Evolutionary conservation across 2,797 vertebrate species (phyloP).

Genomic region (Arremon aurantiirostris): DNA sequence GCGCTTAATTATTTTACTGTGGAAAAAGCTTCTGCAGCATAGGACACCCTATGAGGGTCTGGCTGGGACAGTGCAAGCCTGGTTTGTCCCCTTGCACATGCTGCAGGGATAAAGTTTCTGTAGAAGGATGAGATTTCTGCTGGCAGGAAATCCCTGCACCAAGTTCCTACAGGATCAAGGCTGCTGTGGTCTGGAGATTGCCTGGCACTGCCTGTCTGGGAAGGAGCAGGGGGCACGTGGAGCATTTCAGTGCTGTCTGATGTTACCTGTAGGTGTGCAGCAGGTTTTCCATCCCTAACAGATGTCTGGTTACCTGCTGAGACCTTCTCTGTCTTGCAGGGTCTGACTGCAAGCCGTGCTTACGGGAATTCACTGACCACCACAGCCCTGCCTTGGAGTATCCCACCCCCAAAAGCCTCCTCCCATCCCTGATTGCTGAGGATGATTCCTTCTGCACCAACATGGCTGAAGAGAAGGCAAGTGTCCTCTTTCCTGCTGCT

Average conservation of each 20-base stretch:
- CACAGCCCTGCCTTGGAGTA: slow-evolving; percentile 42
- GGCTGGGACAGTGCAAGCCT: background rate
- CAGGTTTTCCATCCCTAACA: background rate
- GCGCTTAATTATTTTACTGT: background rate
- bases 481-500: background rate
- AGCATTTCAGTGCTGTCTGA: background rate
- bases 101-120: background rate
- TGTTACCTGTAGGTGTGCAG: background rate
- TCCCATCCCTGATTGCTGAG: slow-evolving; percentile 76
- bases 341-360: slow-evolving; percentile 86
- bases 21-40: background rate
- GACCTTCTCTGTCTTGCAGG: slow-evolving; percentile 66
- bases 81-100: background rate
- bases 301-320: background rate
- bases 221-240: background rate
- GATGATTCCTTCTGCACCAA: slow-evolving; percentile 73
- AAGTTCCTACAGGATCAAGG: background rate
- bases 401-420: slow-evolving; percentile 68
- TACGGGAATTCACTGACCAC: slow-evolving; percentile 46
- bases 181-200: background rate
- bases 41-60: background rate
- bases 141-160: background rate
- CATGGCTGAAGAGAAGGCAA: slow-evolving; percentile 84
- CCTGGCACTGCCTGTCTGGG: background rate
- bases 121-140: background rate